These are phyloP conservation scores for Seriola aureovittata DNA, from an alignment of 2,113 vertebrate genomes.

Conservation along the genomic window DNA sequence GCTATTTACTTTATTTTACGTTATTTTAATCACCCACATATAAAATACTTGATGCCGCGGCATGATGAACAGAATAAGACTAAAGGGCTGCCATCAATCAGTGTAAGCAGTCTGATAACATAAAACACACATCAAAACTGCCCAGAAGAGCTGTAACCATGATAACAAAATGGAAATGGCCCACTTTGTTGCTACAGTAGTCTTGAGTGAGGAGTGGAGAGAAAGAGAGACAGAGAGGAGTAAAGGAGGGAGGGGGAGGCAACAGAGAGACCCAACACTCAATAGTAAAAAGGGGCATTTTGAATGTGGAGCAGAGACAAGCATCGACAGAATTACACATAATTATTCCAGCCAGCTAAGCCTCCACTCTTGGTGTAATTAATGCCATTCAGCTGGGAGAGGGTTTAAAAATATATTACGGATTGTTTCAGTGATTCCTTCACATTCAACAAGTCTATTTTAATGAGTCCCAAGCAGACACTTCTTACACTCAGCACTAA, in stretches of 20 bases:
- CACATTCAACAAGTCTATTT: slow-evolving; percentile 26
- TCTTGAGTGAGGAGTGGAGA: slow-evolving; percentile 22
- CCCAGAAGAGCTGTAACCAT: slow-evolving; percentile 55
- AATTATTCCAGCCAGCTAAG: slow-evolving; percentile 70
- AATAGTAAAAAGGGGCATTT: slow-evolving; percentile 32
- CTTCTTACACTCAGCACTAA: not conserved
- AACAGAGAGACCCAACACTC: slow-evolving; percentile 6
- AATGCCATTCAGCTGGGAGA: slow-evolving; percentile 60
- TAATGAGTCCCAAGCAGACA: slow-evolving; percentile 5
- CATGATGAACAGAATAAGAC: slow-evolving; percentile 11
- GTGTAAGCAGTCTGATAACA: slow-evolving; percentile 33
- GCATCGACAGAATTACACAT: slow-evolving; percentile 69
- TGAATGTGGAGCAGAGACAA: slow-evolving; percentile 59
- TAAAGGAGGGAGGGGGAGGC: not conserved
- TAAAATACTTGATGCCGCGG: no score
- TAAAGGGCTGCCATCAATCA: not conserved
- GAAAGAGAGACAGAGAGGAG: slow-evolving; percentile 28
- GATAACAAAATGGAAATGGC: slow-evolving; percentile 61
- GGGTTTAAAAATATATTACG: slow-evolving; percentile 53
- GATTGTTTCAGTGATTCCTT: slow-evolving; percentile 43
- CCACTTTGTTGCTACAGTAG: slow-evolving; percentile 48
- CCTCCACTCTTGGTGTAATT: slow-evolving; percentile 74
- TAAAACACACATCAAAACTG: slow-evolving; percentile 45
- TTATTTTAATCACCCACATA: not conserved
- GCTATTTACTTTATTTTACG: not conserved